Evolutionary conservation across 2,797 vertebrate species (phyloP), one percentile per base, ranked within the genome.

Genomic region (Dendrocincla fuliginosa): DNA sequence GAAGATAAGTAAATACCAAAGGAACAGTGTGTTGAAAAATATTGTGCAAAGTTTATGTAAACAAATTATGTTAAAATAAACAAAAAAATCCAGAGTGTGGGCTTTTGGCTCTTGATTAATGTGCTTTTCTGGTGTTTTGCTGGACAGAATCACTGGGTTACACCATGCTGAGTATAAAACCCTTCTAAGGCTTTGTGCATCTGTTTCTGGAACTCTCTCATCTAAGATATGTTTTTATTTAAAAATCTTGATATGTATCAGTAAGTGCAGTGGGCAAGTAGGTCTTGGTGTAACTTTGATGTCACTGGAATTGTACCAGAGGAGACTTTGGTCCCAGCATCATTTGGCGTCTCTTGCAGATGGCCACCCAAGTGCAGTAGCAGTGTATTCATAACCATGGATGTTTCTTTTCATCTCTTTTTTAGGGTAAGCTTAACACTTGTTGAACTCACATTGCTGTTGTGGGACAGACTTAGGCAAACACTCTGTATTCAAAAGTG

Each of bases 11-110:
- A 82, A 95, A 95, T 94, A 95, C 61, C 60, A 93, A 76, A 61
- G 80, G 46, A 76, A 87, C 30, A 84, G 49, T 79, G 91, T 49
- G 63, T 35, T 97, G 83, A 95, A 92, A 94, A 96, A 94, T 91
- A 85, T 81, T 94, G 53, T 94, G 60, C 65, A 95, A 94, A 91
- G 87, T 96, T 95, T 96, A 87, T 84, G 65, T 77, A 95, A 96
- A 93, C 76, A 93, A 94, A 93, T 87, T 77, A 96, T 87, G 57
- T 10, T 12, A 90, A 90, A 50, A 73, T 95, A 95, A 93, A 87
- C 50, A 85, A 90, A 89, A 94, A 83, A 84, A 92, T 91, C 30
- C 39, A 75, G 65, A 92, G 30, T 93, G 46, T 80, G 46, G 83
- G 61, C 65, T 95, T 90, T 76, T 79, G 92, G 75, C 69, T 95